Evolutionary conservation across 2,797 vertebrate genomes (phyloP).

Genomic region (Diceros bicornis): DNA sequence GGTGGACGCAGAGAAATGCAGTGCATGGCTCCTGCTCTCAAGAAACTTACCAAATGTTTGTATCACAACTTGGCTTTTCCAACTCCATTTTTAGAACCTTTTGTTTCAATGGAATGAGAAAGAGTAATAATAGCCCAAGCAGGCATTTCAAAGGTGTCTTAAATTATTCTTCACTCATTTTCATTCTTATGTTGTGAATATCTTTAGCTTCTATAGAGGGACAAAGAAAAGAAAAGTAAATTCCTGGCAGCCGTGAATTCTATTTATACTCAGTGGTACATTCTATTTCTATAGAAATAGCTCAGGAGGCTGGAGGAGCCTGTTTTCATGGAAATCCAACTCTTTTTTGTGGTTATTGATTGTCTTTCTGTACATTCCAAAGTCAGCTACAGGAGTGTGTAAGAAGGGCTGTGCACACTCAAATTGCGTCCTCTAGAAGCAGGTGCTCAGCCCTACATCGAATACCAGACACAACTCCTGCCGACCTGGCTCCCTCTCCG

Average conservation of each 20-base stretch:
- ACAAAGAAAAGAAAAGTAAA: constrained; percentile 69
- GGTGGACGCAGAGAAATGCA: not conserved
- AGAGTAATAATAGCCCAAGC: constrained; percentile 80
- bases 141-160: constrained; percentile 76
- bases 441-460: constrained; percentile 54
- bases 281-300: constrained; percentile 72
- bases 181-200: constrained; percentile 67
- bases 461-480: constrained; percentile 61
- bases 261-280: constrained; percentile 58
- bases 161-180: constrained; percentile 71
- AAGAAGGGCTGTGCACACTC: constrained; percentile 38
- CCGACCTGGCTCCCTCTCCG: not conserved
- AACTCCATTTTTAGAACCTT: constrained; percentile 81
- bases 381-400: not conserved
- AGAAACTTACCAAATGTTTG: constrained; percentile 59
- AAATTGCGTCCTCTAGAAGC: constrained; percentile 70
- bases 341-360: constrained; percentile 63
- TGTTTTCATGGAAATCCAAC: constrained; percentile 71
- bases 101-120: constrained; percentile 82
- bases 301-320: constrained; percentile 69
- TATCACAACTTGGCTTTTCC: constrained; percentile 54
- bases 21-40: not conserved
- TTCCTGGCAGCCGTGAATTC: constrained; percentile 52
- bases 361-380: constrained; percentile 74
- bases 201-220: constrained; percentile 71